A percentile compares a stretch with the other conserved stretches of the same genome.
Evolutionary conservation across 1,140 invertebrate genomes (phyloP).

Genomic region (Drosophila fuyamai): DNA sequence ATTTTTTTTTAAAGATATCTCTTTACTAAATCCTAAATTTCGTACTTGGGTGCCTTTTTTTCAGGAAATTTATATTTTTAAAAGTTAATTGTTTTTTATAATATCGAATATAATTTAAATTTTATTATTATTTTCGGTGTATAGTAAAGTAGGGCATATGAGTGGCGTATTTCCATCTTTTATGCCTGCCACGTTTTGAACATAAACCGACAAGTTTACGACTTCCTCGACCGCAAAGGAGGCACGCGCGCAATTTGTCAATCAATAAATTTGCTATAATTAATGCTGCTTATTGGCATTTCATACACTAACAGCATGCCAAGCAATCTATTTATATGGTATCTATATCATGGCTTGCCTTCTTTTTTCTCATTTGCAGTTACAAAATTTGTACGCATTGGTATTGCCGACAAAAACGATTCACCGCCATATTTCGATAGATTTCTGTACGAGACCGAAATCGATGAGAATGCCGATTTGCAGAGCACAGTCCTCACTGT

Average conservation of each 20-base stretch:
- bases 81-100: too few species aligned
- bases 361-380: slow-evolving; percentile 83
- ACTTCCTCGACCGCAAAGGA: slow-evolving; percentile 42
- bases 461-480: slow-evolving; percentile 90
- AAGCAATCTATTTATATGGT: slow-evolving; percentile 35
- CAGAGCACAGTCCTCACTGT: slow-evolving; percentile 89
- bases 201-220: slow-evolving; percentile 74
- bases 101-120: neutral
- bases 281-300: slow-evolving; percentile 81
- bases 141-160: neutral
- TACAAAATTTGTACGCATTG: slow-evolving; percentile 86
- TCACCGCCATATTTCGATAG: slow-evolving; percentile 90
- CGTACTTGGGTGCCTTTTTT: too few species aligned
- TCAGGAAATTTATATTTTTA: too few species aligned
- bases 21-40: too few species aligned
- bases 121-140: neutral
- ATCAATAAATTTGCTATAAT: slow-evolving; percentile 81
- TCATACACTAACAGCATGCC: slow-evolving; percentile 56
- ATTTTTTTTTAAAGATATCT: too few species aligned
- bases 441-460: slow-evolving; percentile 88
- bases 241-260: slow-evolving; percentile 79
- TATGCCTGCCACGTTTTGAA: slow-evolving; percentile 71
- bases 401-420: slow-evolving; percentile 88
- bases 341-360: slow-evolving; percentile 42
- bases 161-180: slow-evolving; percentile 23